These are phyloP conservation scores for Phalanger gymnotis DNA, from an alignment of 2,797 vertebrate genomes.

Conservation along the genomic window DNA sequence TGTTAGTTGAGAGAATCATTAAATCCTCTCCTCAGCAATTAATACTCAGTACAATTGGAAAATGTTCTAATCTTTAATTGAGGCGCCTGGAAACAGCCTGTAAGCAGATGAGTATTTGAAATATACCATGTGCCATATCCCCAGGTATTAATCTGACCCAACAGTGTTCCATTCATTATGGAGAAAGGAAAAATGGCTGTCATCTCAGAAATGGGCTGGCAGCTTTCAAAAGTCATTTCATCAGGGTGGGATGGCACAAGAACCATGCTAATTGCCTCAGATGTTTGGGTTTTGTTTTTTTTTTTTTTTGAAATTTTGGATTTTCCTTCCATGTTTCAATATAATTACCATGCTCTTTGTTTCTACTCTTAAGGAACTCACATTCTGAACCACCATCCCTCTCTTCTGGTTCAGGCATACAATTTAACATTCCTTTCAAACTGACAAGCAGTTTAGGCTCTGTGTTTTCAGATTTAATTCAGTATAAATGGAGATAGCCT, in stretches of 20 bases:
- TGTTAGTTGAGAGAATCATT: conserved; percentile 24
- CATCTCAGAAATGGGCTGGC: not conserved
- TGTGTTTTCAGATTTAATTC: not conserved
- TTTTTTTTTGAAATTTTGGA: conserved; percentile 13
- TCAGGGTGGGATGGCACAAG: not conserved
- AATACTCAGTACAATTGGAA: conserved; percentile 20
- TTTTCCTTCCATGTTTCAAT: conserved; percentile 29
- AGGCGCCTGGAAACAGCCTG: conserved; percentile 46
- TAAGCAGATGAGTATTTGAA: conserved; percentile 61
- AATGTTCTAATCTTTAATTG: conserved; percentile 12
- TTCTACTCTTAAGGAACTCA: not conserved
- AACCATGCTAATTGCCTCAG: not conserved
- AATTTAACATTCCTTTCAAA: not conserved
- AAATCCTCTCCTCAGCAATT: conserved; percentile 15
- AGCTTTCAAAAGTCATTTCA: not conserved
- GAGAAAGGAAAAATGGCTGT: not conserved
- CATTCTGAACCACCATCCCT: not conserved
- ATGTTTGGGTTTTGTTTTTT: not conserved
- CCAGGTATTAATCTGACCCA: not conserved
- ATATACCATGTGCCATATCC: conserved; percentile 35
- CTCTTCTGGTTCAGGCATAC: not conserved
- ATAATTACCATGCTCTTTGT: conserved; percentile 13
- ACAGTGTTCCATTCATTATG: conserved; percentile 2
- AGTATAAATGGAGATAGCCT: not conserved
- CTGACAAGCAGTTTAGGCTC: not conserved